Evolutionary conservation across 2,797 vertebrate genomes (phyloP).

Genomic region (Semotilus atromaculatus): DNA sequence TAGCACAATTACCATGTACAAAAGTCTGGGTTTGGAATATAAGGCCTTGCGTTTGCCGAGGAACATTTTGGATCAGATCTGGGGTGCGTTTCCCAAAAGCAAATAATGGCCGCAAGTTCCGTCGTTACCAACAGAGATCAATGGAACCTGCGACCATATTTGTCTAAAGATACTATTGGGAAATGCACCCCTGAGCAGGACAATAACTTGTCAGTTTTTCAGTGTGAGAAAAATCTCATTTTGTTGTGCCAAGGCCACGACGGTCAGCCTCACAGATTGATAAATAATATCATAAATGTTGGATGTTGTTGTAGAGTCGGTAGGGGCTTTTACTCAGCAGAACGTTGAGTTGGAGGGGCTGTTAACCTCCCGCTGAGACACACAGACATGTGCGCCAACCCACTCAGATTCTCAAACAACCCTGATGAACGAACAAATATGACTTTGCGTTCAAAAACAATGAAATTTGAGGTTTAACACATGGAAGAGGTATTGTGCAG

Average conservation of each 20-base stretch:
- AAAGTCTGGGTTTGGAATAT: not conserved
- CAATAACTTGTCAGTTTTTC: slow-evolving; percentile 6
- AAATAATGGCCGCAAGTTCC: no score
- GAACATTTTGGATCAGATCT: not conserved
- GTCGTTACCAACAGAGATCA: no score
- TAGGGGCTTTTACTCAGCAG: not conserved
- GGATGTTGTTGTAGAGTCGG: not conserved
- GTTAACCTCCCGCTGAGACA: slow-evolving; percentile 15
- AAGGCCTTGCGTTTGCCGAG: not conserved
- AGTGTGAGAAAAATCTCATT: not conserved
- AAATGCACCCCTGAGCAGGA: not conserved
- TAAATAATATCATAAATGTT: not conserved
- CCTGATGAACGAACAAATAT: not conserved
- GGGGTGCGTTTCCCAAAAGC: no score
- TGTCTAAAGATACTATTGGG: no score
- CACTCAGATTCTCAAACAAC: slow-evolving; percentile 1
- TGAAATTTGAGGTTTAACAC: not conserved
- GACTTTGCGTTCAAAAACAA: not conserved
- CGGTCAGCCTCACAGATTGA: not conserved
- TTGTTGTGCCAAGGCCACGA: not conserved
- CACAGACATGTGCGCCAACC: not conserved
- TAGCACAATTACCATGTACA: not conserved
- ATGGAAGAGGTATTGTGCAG: not conserved
- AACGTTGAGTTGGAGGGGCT: not conserved
- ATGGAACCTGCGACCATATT: no score